These are phyloP conservation scores for Alouatta palliata DNA, from an alignment of 2,113 vertebrate genomes.

Conservation along the genomic window DNA sequence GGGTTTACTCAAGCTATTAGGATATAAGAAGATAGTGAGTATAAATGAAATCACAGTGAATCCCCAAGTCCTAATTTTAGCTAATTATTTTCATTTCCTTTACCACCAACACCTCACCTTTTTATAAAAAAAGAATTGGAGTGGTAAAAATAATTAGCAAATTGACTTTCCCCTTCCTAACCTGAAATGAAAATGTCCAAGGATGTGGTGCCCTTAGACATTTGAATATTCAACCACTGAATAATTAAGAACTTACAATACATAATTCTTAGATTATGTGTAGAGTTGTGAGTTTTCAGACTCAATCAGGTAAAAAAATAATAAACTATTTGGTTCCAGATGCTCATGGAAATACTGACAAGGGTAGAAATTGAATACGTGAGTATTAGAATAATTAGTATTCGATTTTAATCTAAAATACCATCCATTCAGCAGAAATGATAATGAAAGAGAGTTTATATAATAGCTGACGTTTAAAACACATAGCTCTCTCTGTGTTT, in stretches of 20 bases:
- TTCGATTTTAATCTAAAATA: background rate
- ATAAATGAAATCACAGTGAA: constrained; percentile 68
- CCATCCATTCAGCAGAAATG: background rate
- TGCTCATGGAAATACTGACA: background rate
- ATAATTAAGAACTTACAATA: background rate
- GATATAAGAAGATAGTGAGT: constrained; percentile 46
- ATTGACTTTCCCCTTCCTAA: constrained; percentile 34
- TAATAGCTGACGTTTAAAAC: background rate
- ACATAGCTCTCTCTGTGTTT: background rate
- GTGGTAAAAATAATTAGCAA: constrained; percentile 41
- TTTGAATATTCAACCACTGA: background rate
- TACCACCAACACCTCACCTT: background rate
- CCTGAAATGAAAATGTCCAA: constrained; percentile 31
- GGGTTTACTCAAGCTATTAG: constrained; percentile 45
- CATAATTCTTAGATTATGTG: background rate
- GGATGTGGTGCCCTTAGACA: background rate
- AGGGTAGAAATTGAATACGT: background rate
- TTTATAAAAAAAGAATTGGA: background rate
- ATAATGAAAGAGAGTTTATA: background rate
- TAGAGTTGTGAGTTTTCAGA: background rate
- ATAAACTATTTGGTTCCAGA: background rate
- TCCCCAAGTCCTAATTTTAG: constrained; percentile 65
- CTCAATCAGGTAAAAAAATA: background rate
- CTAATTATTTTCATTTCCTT: constrained; percentile 62
- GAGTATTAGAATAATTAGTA: background rate